Percentiles rank a stretch among this genome's conserved stretches.
Conservation (phyloP, 2,888 invertebrate genomes). For the Drosophila cognata region DNA sequence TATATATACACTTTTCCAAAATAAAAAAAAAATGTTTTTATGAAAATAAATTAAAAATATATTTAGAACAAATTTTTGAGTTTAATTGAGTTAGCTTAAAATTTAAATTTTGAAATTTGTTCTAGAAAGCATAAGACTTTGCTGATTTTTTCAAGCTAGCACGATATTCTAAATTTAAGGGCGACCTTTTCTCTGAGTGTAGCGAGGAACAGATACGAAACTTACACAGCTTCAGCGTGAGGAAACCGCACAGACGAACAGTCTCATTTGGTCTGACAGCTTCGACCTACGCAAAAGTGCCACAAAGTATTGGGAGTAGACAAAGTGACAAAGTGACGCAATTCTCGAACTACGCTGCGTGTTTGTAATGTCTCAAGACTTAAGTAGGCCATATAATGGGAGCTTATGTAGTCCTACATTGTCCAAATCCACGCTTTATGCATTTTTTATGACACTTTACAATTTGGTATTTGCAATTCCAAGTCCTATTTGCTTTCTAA, state of each 20-base stretch:
- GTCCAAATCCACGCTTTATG: conserved; percentile 35
- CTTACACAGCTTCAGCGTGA: conserved; percentile 35
- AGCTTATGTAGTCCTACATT: conserved; percentile 35
- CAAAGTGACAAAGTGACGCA: conserved; percentile 71
- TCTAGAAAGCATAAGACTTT: too few relatives aligned
- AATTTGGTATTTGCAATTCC: conserved; percentile 41
- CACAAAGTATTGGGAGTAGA: conserved; percentile 44
- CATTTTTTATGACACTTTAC: conserved; percentile 35
- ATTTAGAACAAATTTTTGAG: too few relatives aligned
- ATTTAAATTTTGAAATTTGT: too few relatives aligned
- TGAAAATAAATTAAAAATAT: too few relatives aligned
- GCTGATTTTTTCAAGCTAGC: too few relatives aligned
- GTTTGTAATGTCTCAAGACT: conserved; percentile 45
- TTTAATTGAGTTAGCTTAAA: too few relatives aligned
- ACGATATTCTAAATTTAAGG: too few relatives aligned
- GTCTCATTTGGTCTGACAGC: neutral
- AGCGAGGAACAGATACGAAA: neutral
- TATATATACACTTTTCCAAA: neutral
- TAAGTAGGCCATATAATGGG: conserved; percentile 20
- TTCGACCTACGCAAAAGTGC: conserved; percentile 15
- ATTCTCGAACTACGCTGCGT: conserved; percentile 38
- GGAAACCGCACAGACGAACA: conserved; percentile 1
- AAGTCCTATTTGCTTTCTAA: conserved; percentile 30
- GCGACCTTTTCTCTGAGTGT: neutral
- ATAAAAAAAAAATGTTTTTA: neutral